Percentiles rank a stretch among this genome's conserved stretches.
Evolutionary conservation across 1,140 invertebrate species (phyloP).

Genomic region (Orius laevigatus): DNA sequence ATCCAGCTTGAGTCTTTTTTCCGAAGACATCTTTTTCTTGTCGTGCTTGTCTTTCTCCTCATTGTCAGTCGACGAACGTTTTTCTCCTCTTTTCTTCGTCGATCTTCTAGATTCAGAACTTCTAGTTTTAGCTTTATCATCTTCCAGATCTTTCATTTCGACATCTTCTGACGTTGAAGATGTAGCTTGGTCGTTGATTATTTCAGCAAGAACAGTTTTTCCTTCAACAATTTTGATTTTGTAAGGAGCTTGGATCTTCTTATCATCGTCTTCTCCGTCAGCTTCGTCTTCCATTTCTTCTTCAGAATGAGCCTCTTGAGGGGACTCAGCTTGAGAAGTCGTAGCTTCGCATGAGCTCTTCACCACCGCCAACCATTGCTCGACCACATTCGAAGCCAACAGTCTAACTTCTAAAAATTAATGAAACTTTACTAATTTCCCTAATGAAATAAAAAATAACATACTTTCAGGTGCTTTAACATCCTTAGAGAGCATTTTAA

Average conservation of each 20-base stretch:
- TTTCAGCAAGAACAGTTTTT: conserved; percentile 50
- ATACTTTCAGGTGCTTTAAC: conserved; percentile 18
- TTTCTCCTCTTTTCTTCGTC: conserved; percentile 10
- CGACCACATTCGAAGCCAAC: conserved; percentile 64
- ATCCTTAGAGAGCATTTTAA: conserved; percentile 74
- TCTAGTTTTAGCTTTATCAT: conserved; percentile 3
- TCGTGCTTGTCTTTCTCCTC: conserved; percentile 20
- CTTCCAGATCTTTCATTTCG: not conserved
- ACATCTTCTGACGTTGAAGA: not conserved
- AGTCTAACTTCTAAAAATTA: conserved; percentile 44
- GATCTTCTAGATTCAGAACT: conserved; percentile 5
- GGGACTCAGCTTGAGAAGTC: conserved; percentile 9
- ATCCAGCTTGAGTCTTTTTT: conserved; percentile 17
- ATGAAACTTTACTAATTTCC: conserved; percentile 20
- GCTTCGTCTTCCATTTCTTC: conserved; percentile 15
- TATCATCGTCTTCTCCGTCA: conserved; percentile 1
- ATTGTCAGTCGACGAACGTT: conserved; percentile 1
- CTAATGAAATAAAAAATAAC: conserved; percentile 4
- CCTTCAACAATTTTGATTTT: conserved; percentile 59
- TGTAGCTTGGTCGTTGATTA: conserved; percentile 28
- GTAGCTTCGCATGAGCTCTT: conserved; percentile 28
- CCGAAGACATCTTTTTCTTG: conserved; percentile 19
- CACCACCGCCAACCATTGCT: conserved; percentile 77
- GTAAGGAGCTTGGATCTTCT: conserved; percentile 25
- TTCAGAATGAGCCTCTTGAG: not conserved